Evolutionary conservation across 2,888 invertebrate genomes (phyloP), one percentile per base, ranked within the genome.

Genomic region (Leptinotarsa rubiginosa): DNA sequence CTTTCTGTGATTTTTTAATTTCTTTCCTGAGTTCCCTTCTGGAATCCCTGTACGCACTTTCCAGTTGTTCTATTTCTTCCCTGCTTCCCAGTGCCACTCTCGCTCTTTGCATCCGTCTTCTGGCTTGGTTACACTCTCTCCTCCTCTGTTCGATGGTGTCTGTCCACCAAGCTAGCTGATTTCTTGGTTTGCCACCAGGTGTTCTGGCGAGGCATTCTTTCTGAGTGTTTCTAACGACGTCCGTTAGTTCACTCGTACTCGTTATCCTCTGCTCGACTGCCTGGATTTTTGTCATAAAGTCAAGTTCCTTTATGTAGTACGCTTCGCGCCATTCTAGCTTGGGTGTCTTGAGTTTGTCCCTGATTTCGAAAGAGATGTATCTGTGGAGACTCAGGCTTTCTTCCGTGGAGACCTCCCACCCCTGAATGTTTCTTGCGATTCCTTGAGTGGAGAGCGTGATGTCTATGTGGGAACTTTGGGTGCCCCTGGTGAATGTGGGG

Each of bases 351-450:
- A 54, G 52, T 49, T 31, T 49, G 0, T 54, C 47, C 1, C 54
- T 16, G n/a, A 73, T 25, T 15, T 65, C 62, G n/a, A 73, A 54
- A 3, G 15, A 15, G 5, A 73, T 69, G 22, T 73, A 65, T 18
- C 73, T 49, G n/a, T 73, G 73, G 2, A 73, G 69, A 41, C 73
- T 73, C 20, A 73, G n/a, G 12, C 20, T 50, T 41, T 73, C 73
- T 13, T 41, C 69, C 7, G 13, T 41, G 16, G 49, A 25, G 1
- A 73, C 73, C 2, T 41, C 41, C 62, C 73, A 73, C 7, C 16
- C 18, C 13, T 1, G 13, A 0, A 67, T 15, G 0, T 7, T 31
- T 7, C 47, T 67, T n/a, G 15, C n/a, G 3, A 59, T 49, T 2
- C 22, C 52, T 49, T 64, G 22, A 1, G 73, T 31, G 25, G n/a